A percentile compares a stretch with the other conserved stretches of the same genome.
phyloP scores from a whole-genome alignment of 2,113 vertebrate genomes.

The Perccottus glenii region DNA sequence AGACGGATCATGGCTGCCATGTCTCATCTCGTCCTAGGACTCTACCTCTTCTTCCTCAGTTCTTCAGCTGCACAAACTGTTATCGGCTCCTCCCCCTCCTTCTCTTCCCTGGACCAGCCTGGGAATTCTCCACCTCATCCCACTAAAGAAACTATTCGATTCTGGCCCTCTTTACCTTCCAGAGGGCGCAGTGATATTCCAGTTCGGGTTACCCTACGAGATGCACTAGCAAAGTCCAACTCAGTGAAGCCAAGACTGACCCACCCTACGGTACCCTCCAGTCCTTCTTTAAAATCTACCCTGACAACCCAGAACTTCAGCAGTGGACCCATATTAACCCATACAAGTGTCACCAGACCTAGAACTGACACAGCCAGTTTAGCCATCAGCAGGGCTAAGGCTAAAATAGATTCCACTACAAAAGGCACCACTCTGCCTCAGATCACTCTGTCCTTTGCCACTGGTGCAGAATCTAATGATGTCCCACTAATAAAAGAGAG shows the following conservation, averaged over 20 bases:
- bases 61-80: slow-evolving; percentile 55
- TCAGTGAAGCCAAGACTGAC: slow-evolving; percentile 25
- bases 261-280: slow-evolving; percentile 29
- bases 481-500: slow-evolving; percentile 12
- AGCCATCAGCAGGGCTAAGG: slow-evolving; percentile 19
- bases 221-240: slow-evolving; percentile 30
- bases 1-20: slow-evolving; percentile 63
- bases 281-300: slow-evolving; percentile 23
- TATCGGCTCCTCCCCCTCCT: slow-evolving; percentile 52
- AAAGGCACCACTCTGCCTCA: slow-evolving; percentile 34
- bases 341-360: slow-evolving; percentile 47
- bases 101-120: slow-evolving; percentile 32
- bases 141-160: slow-evolving; percentile 46
- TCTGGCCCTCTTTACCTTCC: slow-evolving; percentile 53
- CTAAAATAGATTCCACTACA: slow-evolving; percentile 17
- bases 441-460: slow-evolving; percentile 34
- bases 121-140: slow-evolving; percentile 37
- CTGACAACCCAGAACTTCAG: slow-evolving; percentile 40
- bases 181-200: slow-evolving; percentile 66
- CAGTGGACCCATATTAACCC: slow-evolving; percentile 27
- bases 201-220: slow-evolving; percentile 43
- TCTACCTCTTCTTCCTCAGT: slow-evolving; percentile 42
- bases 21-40: slow-evolving; percentile 39
- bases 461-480: slow-evolving; percentile 12
- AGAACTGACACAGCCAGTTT: slow-evolving; percentile 65